phyloP scores from a whole-genome alignment of 2,113 vertebrate species.

The Aleadryas rufinucha region DNA sequence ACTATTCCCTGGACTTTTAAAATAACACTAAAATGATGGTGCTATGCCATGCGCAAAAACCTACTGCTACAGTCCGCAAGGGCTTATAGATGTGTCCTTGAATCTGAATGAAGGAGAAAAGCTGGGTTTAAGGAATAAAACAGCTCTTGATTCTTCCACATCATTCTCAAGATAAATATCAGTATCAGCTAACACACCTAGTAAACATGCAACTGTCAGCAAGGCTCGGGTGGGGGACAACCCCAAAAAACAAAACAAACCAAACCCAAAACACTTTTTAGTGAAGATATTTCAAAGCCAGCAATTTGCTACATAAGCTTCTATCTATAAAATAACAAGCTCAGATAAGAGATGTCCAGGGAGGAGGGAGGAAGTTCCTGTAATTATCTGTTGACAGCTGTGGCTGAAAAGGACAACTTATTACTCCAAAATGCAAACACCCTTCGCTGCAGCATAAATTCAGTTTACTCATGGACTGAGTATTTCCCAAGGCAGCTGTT shows the following conservation, averaged over 20 bases:
- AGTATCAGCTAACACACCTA: not conserved
- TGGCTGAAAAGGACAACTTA: not conserved
- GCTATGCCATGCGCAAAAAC: not conserved
- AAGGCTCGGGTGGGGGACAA: not conserved
- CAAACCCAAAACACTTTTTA: no score
- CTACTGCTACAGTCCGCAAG: not conserved
- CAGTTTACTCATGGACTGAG: not conserved
- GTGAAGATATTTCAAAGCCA: not conserved
- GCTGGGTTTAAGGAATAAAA: not conserved
- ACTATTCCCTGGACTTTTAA: not conserved
- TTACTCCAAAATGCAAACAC: not conserved
- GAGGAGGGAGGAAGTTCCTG: not conserved
- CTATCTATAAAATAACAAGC: not conserved
- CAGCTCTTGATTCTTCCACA: not conserved
- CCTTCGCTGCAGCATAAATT: not conserved
- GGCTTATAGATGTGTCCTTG: not conserved
- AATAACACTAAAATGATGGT: not conserved
- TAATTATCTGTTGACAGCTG: conserved; percentile 4
- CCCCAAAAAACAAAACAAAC: no score
- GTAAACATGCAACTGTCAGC: not conserved
- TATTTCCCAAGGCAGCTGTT: not conserved
- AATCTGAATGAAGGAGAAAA: not conserved
- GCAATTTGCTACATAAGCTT: not conserved
- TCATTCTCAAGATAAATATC: not conserved
- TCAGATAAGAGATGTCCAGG: not conserved